Evolutionary conservation across 30 jellyfish, hydroid and myxozoan genomes (phyloP).

Genomic region (Catostylus mosaicus): DNA sequence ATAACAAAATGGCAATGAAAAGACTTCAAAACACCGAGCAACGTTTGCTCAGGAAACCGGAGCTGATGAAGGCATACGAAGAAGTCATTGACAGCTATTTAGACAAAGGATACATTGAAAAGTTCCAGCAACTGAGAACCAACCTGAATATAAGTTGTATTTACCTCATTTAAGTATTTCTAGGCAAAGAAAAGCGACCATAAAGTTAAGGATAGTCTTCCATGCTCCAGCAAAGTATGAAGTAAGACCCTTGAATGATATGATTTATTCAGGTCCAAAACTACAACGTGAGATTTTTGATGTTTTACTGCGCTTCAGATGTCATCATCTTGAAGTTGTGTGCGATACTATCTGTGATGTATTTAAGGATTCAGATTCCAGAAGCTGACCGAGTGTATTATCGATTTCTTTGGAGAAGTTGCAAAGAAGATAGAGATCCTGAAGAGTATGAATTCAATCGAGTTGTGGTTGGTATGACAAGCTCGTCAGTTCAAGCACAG

Average conservation of each 20-base stretch:
- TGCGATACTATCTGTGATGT: conserved; percentile 74
- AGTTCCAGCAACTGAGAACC: neutral
- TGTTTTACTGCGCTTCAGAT: conserved; percentile 52
- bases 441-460: conserved; percentile 63
- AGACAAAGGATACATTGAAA: conserved; percentile 22
- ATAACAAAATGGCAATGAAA: conserved; percentile 32
- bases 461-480: conserved; percentile 58
- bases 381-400: conserved; percentile 48
- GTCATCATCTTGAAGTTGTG: conserved; percentile 69
- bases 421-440: conserved; percentile 28
- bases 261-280: conserved; percentile 38
- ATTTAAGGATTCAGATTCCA: conserved; percentile 32
- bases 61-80: conserved; percentile 15
- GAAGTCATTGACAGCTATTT: conserved; percentile 20
- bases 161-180: neutral
- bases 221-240: conserved; percentile 35
- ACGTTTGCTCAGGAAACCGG: conserved; percentile 44
- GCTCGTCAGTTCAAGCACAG: conserved; percentile 61
- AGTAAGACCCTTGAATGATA: conserved; percentile 30
- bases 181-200: conserved; percentile 24
- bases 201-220: neutral
- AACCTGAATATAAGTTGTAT: neutral
- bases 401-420: conserved; percentile 59
- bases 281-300: conserved; percentile 23
- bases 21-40: conserved; percentile 42